phyloP scores from a whole-genome alignment of 2,888 invertebrate genomes.

The Oegoconia quadripuncta region DNA sequence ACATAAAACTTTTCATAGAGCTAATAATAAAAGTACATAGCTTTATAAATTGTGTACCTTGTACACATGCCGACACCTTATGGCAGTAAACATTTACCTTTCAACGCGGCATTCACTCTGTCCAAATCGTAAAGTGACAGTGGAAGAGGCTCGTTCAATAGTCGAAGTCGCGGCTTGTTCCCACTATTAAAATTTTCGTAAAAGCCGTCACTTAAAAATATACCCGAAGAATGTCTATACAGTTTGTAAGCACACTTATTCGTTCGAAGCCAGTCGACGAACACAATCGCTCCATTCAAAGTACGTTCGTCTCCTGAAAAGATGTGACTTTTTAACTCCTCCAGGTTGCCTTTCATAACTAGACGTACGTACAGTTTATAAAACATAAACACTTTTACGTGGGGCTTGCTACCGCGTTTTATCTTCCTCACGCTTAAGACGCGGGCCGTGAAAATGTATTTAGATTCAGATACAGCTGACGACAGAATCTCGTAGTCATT shows the following conservation, averaged over 20 bases:
- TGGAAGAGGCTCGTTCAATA: conserved; percentile 72
- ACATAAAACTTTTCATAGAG: conserved; percentile 15
- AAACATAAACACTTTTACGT: conserved; percentile 64
- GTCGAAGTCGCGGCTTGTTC: conserved; percentile 55
- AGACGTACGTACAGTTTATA: conserved; percentile 67
- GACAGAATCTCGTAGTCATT: conserved; percentile 77
- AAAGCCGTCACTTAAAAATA: conserved; percentile 72
- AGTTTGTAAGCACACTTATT: conserved; percentile 70
- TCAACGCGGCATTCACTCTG: conserved; percentile 74
- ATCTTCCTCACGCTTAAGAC: conserved; percentile 72
- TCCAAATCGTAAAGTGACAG: conserved; percentile 74
- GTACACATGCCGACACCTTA: conserved; percentile 49
- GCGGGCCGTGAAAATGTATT: conserved; percentile 74
- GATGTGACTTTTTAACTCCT: conserved; percentile 61
- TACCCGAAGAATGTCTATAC: conserved; percentile 71
- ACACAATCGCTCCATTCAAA: conserved; percentile 69
- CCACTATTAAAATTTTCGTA: conserved; percentile 49
- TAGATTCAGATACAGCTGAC: conserved; percentile 74
- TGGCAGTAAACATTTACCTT: conserved; percentile 72
- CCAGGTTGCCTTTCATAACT: conserved; percentile 68
- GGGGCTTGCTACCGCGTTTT: conserved; percentile 58
- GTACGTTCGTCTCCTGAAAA: conserved; percentile 60
- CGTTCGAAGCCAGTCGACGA: conserved; percentile 68
- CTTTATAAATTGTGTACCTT: conserved; percentile 47
- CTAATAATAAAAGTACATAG: conserved; percentile 42